phyloP scores from a whole-genome alignment of 2,888 invertebrate species.

The Nephrotoma appendiculata region DNA sequence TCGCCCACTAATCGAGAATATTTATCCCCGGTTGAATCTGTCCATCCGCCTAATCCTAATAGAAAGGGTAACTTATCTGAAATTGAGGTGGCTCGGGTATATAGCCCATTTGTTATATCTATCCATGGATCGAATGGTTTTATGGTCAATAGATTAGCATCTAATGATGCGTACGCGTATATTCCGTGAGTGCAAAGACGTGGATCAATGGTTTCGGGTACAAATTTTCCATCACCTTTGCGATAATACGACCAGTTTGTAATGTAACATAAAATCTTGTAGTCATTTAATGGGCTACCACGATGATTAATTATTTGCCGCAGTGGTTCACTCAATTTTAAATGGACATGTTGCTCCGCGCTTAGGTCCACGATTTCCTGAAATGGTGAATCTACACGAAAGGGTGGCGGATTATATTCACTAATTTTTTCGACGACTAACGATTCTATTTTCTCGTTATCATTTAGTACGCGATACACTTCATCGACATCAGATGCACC shows the following conservation, averaged over 20 bases:
- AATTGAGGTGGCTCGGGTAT: conserved; percentile 58
- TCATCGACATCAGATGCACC: conserved; percentile 15
- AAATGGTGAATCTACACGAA: conserved; percentile 27
- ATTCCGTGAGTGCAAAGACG: conserved; percentile 75
- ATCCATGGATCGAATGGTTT: conserved; percentile 79
- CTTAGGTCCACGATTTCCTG: conserved; percentile 23
- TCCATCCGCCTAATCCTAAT: conserved; percentile 89
- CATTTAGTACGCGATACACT: neutral
- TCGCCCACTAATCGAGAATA: conserved; percentile 66
- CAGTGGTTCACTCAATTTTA: neutral
- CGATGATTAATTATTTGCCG: neutral
- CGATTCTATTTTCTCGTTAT: neutral
- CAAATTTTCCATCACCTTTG: conserved; percentile 67
- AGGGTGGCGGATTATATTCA: conserved; percentile 26
- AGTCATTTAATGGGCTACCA: conserved; percentile 14
- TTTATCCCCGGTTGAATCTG: conserved; percentile 78
- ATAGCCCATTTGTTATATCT: conserved; percentile 74
- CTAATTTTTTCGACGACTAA: conserved; percentile 11
- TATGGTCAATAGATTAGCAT: conserved; percentile 60
- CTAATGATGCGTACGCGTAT: conserved; percentile 78
- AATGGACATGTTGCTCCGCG: neutral
- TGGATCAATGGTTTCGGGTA: conserved; percentile 70
- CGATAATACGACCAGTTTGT: conserved; percentile 84
- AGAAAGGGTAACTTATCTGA: conserved; percentile 47
- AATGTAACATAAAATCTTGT: conserved; percentile 66